Base-by-base conservation (phyloP, 2,888 invertebrate species). In the Tyria jacobaeae region DNA sequence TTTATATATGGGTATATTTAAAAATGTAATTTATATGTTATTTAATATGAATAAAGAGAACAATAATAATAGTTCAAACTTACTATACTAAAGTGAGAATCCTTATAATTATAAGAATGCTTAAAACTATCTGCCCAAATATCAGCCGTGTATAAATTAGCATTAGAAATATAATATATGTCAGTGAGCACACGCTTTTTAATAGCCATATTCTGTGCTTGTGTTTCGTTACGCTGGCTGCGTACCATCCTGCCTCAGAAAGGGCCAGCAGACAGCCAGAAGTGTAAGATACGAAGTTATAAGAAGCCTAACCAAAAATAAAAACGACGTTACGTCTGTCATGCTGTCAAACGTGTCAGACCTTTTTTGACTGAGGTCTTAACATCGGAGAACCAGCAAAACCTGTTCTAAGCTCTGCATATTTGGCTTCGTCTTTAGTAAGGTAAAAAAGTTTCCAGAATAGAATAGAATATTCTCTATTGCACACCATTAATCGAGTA, bases 121-220 rank as follows among this genome's bases (percentile, higher is more conserved):
- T 56, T 51, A 35, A 48, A 55, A 69, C 62, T 34, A 39, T 54
- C n/a, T 17, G 25, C 41, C 48, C 57, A 59, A 39, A 50, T 54
- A 56, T 53, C 41, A 47, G 25, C 61, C 57, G 21, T 56, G 49
- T 52, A 62, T 66, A 62, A 49, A 75, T 70, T 70, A 55, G 56
- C 62, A 66, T 70, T 62, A 44, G 49, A 61, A 64, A 64, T 70
- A 55, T 53, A n/a, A n/a, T n/a, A n/a, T n/a, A n/a, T n/a, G n/a
- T 58, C 41, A 57, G 17, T 49, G 41, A 39, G 41, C 58, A 44
- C 34, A 17, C 27, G 51, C 39, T 35, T 34, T 27, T 31, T 34
- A 49, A 51, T 39, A 44, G 44, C 3, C 21, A 44, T 44, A 17
- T 41, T 39, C 31, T 21, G 5, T 57, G 49, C 51, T 12, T 21